phyloP scores from a whole-genome alignment of 2,888 invertebrate species.

The Tuta absoluta region DNA sequence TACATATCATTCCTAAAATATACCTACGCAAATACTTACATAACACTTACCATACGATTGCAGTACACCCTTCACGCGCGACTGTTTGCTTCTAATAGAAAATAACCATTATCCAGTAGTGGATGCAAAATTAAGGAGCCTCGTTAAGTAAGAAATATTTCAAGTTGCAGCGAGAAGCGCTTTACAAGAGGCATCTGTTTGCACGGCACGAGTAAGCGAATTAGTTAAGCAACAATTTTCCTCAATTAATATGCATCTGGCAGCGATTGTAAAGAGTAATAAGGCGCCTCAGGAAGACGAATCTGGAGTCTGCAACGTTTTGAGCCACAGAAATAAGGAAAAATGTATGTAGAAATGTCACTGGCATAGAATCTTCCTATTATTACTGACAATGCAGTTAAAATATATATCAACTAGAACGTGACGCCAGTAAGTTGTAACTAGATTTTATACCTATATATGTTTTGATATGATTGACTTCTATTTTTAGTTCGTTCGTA shows the following conservation, averaged over 20 bases:
- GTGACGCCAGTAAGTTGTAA: too few species aligned
- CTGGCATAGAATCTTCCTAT: background rate
- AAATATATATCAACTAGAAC: too few species aligned
- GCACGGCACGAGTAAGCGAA: slow-evolving; percentile 9
- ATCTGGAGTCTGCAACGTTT: slow-evolving; percentile 20
- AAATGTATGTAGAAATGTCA: background rate
- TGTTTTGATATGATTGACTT: too few species aligned
- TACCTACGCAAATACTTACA: too few species aligned
- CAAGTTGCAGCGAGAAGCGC: background rate
- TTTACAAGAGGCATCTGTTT: slow-evolving; percentile 8
- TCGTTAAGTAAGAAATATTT: background rate
- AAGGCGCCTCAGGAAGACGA: slow-evolving; percentile 19
- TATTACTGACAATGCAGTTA: too few species aligned
- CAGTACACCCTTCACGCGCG: too few species aligned
- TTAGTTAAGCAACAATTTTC: slow-evolving; percentile 16
- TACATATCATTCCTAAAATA: too few species aligned
- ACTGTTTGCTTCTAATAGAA: background rate
- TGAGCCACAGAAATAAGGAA: background rate
- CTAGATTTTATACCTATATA: too few species aligned
- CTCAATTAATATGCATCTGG: slow-evolving; percentile 22
- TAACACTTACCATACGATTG: too few species aligned
- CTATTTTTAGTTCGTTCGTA: too few species aligned
- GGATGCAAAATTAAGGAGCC: background rate
- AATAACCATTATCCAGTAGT: background rate
- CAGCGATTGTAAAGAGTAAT: slow-evolving; percentile 22